A percentile compares a stretch with the other conserved stretches of the same genome.
phyloP scores from a whole-genome alignment of 1,140 invertebrate genomes.

The Thalassaphorura encarpata region DNA sequence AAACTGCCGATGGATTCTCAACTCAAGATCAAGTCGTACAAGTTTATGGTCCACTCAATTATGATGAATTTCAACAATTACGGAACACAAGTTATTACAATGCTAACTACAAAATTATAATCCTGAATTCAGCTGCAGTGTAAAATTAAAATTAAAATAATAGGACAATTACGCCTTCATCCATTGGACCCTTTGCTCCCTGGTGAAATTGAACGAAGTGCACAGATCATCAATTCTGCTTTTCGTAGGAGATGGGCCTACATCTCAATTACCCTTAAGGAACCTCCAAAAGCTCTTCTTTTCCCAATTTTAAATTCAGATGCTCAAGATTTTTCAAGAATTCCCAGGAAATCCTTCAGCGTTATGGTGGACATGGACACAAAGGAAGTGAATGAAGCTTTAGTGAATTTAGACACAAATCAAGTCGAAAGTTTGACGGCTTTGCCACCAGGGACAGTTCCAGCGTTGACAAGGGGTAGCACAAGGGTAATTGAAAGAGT shows the following conservation, averaged over 20 bases:
- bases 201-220: not conserved
- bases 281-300: not conserved
- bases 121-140: too few relatives aligned
- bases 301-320: not conserved
- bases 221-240: not conserved
- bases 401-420: slow-evolving; percentile 6
- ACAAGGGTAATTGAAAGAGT: not conserved
- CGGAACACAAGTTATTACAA: too few relatives aligned
- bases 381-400: not conserved
- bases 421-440: slow-evolving; percentile 1
- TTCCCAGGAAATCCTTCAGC: not conserved
- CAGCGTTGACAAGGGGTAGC: not conserved
- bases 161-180: not conserved
- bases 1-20: too few relatives aligned
- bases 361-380: not conserved
- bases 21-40: too few relatives aligned
- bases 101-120: too few relatives aligned
- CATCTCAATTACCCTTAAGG: slow-evolving; percentile 1
- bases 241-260: not conserved
- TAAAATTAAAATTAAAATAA: too few relatives aligned
- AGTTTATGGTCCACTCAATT: too few relatives aligned
- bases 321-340: not conserved
- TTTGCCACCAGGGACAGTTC: not conserved
- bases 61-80: too few relatives aligned
- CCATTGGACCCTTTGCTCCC: slow-evolving; percentile 1